Base-by-base conservation (phyloP, 1,140 invertebrate genomes). In the Drosophila subobscura region DNA sequence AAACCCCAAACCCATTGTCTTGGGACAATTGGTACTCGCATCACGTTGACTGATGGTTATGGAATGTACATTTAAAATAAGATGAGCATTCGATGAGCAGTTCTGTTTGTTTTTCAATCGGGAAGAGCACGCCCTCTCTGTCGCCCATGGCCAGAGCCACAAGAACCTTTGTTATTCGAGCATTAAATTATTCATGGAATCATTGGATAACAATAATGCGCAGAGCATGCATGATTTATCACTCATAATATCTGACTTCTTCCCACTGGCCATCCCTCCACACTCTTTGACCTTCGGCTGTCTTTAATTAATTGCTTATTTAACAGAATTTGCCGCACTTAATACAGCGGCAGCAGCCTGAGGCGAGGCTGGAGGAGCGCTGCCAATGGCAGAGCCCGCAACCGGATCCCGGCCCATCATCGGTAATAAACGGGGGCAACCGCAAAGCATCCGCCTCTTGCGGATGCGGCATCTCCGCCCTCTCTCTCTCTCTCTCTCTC, bases 251-350 rank as follows among this genome's bases (percentile, higher is more conserved):
- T 12, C 10, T 37, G 8, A 12, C 2, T 10, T 8, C 33, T 3
- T 1, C 10, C 33, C 12, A 12, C 8, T 12, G 8, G 33, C 10
- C 12, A 12, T 8, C 27, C 27, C 27, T 29, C 10, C 10, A 3
- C 10, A 3, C 8, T 10, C 2, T 37, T 37, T 37, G 10, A 37
- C 57, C 44, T 40, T 6, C 29, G 25, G n/a, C 8, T 23, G 46
- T 41, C 50, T 47, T 70, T 70, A 70, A 70, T 70, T 68, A 70
- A 70, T 70, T 68, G 64, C 68, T 70, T 70, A 70, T 70, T 70
- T 70, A 70, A 68, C 63, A 68, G 44, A 51, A 23, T 64, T 64
- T 63, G 45, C 45, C 45, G 59, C 61, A 65, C 49, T 63, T 63
- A 65, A 63, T 65, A 57, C 61, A 65, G 42, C 58, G 14, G 33